Conservation (phyloP, 2,888 invertebrate genomes). For the Nymphalis urticae region DNA sequence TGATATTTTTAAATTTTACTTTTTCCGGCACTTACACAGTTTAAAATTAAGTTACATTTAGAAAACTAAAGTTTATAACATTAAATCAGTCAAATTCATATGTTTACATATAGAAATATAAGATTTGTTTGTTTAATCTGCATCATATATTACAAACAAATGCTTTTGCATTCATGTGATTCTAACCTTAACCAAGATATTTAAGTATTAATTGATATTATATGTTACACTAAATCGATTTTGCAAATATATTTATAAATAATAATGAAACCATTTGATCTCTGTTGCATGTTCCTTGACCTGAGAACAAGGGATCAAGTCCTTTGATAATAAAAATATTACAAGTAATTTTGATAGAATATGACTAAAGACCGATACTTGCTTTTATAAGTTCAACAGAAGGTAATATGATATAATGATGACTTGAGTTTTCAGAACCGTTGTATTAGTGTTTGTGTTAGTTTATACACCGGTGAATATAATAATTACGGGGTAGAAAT, state of each 20-base stretch:
- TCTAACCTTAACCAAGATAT: conserved; percentile 1
- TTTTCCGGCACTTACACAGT: no score
- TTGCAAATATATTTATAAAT: neutral
- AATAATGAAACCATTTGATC: neutral
- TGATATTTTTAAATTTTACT: no score
- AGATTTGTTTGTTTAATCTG: neutral
- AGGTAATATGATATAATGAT: conserved; percentile 21
- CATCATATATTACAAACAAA: neutral
- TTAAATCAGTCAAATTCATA: no score
- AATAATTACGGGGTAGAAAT: conserved; percentile 73
- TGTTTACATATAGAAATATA: neutral
- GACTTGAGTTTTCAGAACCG: conserved; percentile 19
- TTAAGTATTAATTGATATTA: no score
- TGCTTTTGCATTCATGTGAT: neutral
- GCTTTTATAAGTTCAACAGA: conserved; percentile 20
- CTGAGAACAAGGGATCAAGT: conserved; percentile 19
- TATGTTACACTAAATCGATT: neutral
- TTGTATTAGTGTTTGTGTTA: conserved; percentile 21
- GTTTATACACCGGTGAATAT: conserved; percentile 71
- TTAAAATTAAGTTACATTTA: no score
- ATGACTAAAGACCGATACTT: conserved; percentile 14
- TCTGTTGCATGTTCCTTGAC: conserved; percentile 14
- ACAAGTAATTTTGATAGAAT: conserved; percentile 13
- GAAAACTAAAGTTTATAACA: no score
- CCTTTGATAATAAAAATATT: conserved; percentile 22